Evolutionary conservation across 1,140 invertebrate genomes (phyloP).

Genomic region (Drosophila asahinai): DNA sequence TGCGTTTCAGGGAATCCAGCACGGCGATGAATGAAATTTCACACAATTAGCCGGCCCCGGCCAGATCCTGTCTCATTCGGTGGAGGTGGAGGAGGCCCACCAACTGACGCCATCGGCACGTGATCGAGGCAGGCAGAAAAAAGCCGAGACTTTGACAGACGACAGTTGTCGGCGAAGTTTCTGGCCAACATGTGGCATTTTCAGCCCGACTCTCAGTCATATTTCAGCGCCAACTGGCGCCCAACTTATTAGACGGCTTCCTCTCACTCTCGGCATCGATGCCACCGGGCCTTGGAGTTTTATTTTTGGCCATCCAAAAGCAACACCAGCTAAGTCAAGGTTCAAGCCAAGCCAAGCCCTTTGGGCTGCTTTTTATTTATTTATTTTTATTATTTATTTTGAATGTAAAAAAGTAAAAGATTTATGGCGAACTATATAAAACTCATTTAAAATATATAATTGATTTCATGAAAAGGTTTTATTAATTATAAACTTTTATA

Average conservation of each 20-base stretch:
- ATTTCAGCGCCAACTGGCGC: slow-evolving; percentile 60
- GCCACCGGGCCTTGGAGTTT: slow-evolving; percentile 6
- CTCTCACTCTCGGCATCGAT: slow-evolving; percentile 32
- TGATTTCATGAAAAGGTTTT: background rate
- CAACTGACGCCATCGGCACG: slow-evolving; percentile 78
- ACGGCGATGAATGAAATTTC: slow-evolving; percentile 70
- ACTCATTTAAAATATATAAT: background rate
- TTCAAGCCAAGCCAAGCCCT: background rate
- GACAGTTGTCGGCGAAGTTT: slow-evolving; percentile 50
- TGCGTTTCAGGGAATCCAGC: slow-evolving; percentile 61
- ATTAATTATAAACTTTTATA: too few species aligned
- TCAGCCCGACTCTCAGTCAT: slow-evolving; percentile 22
- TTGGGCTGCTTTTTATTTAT: background rate
- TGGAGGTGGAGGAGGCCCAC: slow-evolving; percentile 8
- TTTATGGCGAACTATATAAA: background rate
- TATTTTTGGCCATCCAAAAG: slow-evolving; percentile 21
- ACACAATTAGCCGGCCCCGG: slow-evolving; percentile 61
- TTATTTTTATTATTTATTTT: too few species aligned
- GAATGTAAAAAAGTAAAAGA: too few species aligned
- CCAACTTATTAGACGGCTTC: slow-evolving; percentile 56
- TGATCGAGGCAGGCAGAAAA: slow-evolving; percentile 58
- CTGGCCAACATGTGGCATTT: slow-evolving; percentile 44
- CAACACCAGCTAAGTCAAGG: slow-evolving; percentile 16
- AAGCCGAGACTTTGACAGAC: slow-evolving; percentile 9
- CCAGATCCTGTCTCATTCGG: slow-evolving; percentile 32